A percentile compares a stretch with the other conserved stretches of the same genome.
Evolutionary conservation across 2,797 vertebrate species (phyloP).

Genomic region (Myotis daubentonii): DNA sequence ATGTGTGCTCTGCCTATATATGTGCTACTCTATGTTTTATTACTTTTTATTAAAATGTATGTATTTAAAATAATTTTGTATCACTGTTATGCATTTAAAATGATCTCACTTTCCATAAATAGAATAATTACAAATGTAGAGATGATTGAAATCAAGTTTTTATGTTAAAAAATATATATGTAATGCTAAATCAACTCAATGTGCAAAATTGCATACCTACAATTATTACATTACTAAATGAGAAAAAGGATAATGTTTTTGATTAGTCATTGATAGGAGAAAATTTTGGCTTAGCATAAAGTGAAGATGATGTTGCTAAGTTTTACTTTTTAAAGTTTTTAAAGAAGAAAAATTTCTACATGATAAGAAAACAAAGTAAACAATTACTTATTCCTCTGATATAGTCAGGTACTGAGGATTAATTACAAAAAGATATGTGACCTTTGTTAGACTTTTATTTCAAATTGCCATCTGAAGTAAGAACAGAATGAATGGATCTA

Average conservation of each 20-base stretch:
- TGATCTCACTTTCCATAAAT: background rate
- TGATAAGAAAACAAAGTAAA: background rate
- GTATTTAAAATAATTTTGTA: background rate
- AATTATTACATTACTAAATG: constrained; percentile 1
- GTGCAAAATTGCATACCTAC: background rate
- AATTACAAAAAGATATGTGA: background rate
- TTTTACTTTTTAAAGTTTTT: constrained; percentile 6
- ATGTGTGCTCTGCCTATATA: background rate
- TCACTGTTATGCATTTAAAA: constrained; percentile 12
- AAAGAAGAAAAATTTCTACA: background rate
- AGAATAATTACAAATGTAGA: background rate
- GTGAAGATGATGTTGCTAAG: background rate
- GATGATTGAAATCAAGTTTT: constrained; percentile 41
- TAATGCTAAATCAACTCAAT: constrained; percentile 12
- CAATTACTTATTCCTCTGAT: background rate
- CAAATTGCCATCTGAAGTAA: background rate
- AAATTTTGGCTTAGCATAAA: background rate
- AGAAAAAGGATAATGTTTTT: constrained; percentile 15
- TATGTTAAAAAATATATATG: constrained; percentile 13
- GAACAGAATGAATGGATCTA: background rate
- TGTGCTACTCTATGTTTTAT: background rate
- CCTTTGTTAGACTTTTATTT: background rate
- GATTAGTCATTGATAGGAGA: background rate
- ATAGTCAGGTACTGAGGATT: background rate
- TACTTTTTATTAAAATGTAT: background rate